phyloP scores from a whole-genome alignment of 2,888 invertebrate species.

The Adela reaumurella region DNA sequence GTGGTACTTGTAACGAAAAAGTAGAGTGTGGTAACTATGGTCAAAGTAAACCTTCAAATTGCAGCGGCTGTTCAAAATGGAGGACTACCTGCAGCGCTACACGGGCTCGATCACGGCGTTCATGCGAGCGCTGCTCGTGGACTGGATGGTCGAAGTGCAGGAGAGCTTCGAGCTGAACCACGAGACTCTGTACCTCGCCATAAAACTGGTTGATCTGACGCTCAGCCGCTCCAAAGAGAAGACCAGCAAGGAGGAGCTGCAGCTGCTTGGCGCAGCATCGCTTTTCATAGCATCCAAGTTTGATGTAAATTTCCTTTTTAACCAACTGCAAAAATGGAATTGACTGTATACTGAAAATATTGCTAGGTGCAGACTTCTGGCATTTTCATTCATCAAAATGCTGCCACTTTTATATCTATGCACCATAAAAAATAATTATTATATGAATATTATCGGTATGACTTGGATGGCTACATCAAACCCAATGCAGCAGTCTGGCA shows the following conservation, averaged over 20 bases:
- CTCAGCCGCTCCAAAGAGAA: constrained; percentile 58
- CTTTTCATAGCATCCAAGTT: constrained; percentile 94
- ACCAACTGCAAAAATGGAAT: no score
- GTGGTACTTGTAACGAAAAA: no score
- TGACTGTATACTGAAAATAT: no score
- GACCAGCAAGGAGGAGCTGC: constrained; percentile 78
- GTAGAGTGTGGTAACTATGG: no score
- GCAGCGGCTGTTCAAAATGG: constrained; percentile 65
- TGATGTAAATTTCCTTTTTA: constrained; percentile 82
- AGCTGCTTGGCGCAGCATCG: constrained; percentile 88
- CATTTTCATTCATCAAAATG: no score
- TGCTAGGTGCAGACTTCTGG: no score
- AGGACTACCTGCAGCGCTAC: constrained; percentile 80
- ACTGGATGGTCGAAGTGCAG: constrained; percentile 99
- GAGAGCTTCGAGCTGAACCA: constrained; percentile 97
- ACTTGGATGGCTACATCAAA: no score
- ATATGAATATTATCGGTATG: no score
- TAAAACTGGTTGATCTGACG: constrained; percentile 92
- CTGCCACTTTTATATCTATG: no score
- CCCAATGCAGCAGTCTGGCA: no score
- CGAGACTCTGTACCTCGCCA: constrained; percentile 94
- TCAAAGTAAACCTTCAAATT: constrained; percentile 17
- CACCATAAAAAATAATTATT: no score
- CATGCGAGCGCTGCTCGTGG: constrained; percentile 92
- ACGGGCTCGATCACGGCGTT: constrained; percentile 67